Base-by-base conservation (phyloP, 2,888 invertebrate genomes). In the Cheilosia grossa region DNA sequence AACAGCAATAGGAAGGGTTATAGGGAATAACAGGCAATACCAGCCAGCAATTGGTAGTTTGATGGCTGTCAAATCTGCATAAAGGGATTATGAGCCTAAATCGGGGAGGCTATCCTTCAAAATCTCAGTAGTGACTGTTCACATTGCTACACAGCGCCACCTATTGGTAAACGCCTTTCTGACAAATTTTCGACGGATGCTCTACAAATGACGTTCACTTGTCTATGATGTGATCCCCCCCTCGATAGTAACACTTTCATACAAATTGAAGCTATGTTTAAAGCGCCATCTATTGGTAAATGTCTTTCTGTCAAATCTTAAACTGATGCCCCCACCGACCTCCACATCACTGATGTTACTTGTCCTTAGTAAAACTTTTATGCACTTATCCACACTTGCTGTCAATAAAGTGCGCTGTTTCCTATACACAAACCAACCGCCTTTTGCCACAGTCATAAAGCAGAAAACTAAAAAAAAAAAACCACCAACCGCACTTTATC, bases 371-470 rank as follows among this genome's bases (percentile, higher is more conserved):
- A 42, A 42, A 30, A 58, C 54, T 69, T 64, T 42, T 33, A 61
- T 63, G 27, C 74, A 80, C 73, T 83, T 79, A 79, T 64, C 69
- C 64, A 30, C 83, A 83, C 83, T 80, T 70, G 83, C 44, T 74
- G 64, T 59, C 79, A 80, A 83, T 83, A 69, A 79, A 83, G 53
- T 64, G 59, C 51, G 64, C 21, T 51, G 24, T 42, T 58, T 42
- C 13, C 33, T 42, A 37, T 37, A 37, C 37, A 37, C 37, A 37
- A 74, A 67, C 63, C 44, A 53, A 13, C 53, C 51, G 21, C 33
- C 30, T 51, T 67, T 74, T 64, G 59, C 59, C 44, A 54, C 24
- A 37, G 19, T 37, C 24, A 10, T 15, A 24, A 30, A 42, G 21
- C 15, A 33, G 13, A 47, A 15, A 44, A 58, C 10, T 4, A 42